These are phyloP conservation scores for Smittia sp. DNA, from an alignment of 2,888 invertebrate genomes.

Conservation along the genomic window DNA sequence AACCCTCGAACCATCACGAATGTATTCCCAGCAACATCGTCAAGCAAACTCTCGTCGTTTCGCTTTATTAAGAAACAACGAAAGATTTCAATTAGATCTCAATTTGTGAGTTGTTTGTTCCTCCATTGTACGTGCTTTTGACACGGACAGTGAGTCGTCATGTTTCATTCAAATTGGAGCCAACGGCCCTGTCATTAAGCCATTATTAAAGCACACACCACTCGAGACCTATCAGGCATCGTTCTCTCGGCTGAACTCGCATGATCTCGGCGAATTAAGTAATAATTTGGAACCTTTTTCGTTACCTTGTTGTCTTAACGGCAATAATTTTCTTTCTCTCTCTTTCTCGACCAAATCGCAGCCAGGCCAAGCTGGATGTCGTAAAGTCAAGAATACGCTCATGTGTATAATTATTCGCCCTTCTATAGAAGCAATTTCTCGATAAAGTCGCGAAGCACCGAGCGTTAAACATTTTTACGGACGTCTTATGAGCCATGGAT, in stretches of 20 bases:
- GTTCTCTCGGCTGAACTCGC: neutral
- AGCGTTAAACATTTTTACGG: neutral
- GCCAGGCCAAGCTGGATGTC: too few relatives aligned
- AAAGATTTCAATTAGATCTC: constrained; percentile 29
- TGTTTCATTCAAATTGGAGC: constrained; percentile 28
- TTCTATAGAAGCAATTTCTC: neutral
- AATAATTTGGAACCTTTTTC: constrained; percentile 24
- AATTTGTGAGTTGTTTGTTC: constrained; percentile 17
- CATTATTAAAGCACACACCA: constrained; percentile 18
- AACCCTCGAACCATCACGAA: too few relatives aligned
- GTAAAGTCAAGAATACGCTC: neutral
- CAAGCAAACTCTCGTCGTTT: neutral
- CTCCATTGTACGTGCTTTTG: constrained; percentile 17
- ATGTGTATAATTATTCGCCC: neutral
- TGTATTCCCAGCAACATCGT: neutral
- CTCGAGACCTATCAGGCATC: neutral
- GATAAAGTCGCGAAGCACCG: too few relatives aligned
- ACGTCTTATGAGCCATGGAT: constrained; percentile 11
- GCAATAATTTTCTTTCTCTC: neutral
- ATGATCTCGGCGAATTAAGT: constrained; percentile 19
- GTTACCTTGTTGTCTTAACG: constrained; percentile 23
- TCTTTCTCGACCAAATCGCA: too few relatives aligned
- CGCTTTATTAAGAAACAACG: neutral
- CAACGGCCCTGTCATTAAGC: constrained; percentile 30
- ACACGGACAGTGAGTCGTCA: constrained; percentile 26